A percentile compares a stretch with the other conserved stretches of the same genome.
Conservation (phyloP, 1,140 invertebrate species). For the Hypsibius dujardini region DNA sequence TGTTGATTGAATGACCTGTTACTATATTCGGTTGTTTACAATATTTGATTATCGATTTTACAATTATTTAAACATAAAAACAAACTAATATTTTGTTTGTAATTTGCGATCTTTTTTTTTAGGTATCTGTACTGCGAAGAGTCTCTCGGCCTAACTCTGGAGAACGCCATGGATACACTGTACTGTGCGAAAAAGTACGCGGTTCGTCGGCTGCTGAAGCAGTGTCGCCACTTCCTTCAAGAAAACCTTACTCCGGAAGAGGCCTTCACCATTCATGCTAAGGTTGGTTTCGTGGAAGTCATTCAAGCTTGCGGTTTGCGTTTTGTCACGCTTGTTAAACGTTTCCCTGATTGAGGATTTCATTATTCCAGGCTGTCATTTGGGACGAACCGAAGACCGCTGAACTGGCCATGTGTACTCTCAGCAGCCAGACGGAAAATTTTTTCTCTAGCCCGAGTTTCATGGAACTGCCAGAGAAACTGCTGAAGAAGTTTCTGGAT, state of each 20-base stretch:
- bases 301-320: neutral
- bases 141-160: neutral
- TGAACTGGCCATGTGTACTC: neutral
- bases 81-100: too few species aligned
- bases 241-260: neutral
- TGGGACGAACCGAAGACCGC: neutral
- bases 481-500: too few species aligned
- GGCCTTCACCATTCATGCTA: neutral
- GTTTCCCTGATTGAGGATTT: neutral
- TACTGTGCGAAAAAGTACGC: neutral
- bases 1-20: too few species aligned
- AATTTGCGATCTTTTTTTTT: too few species aligned
- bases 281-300: neutral
- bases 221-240: neutral
- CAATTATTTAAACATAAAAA: too few species aligned
- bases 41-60: too few species aligned
- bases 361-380: neutral
- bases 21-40: too few species aligned
- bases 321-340: too few species aligned
- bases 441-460: too few species aligned
- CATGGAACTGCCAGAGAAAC: too few species aligned
- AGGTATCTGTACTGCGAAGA: neutral
- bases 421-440: neutral
- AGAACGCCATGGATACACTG: neutral
- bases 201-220: neutral